Conservation (phyloP, 2,797 vertebrate genomes). For the Leptoclinus maculatus region DNA sequence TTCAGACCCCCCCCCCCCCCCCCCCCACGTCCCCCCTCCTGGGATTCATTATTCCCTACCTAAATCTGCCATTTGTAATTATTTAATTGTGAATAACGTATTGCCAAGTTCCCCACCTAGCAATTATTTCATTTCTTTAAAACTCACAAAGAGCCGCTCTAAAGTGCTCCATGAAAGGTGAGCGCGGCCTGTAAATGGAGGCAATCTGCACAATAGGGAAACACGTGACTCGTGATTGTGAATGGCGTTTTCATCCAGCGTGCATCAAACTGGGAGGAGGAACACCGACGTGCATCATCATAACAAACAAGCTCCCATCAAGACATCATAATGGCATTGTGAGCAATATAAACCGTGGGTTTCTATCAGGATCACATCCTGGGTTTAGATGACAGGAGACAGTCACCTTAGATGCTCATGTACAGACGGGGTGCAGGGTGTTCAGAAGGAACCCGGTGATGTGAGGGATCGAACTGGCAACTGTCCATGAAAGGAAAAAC, state of each 20-base stretch:
- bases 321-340: constrained; percentile 94
- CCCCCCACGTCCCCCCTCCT: constrained; percentile 55
- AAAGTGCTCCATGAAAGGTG: constrained; percentile 64
- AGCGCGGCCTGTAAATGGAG: constrained; percentile 55
- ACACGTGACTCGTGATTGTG: constrained; percentile 51
- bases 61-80: constrained; percentile 88
- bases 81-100: constrained; percentile 83
- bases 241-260: constrained; percentile 66
- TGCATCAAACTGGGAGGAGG: constrained; percentile 67
- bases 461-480: too few relatives aligned
- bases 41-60: constrained; percentile 86
- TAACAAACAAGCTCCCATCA: constrained; percentile 95
- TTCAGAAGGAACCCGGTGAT: too few relatives aligned
- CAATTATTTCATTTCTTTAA: constrained; percentile 78
- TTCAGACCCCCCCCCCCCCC: constrained; percentile 49
- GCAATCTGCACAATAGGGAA: constrained; percentile 60
- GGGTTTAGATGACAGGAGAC: constrained; percentile 25
- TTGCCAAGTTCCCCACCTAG: constrained; percentile 71
- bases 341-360: constrained; percentile 90
- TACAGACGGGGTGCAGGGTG: too few relatives aligned
- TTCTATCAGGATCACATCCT: constrained; percentile 90
- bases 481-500: too few relatives aligned
- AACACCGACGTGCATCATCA: constrained; percentile 76
- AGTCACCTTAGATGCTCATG: background rate
- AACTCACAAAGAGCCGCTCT: constrained; percentile 66